Evolutionary conservation across 2,888 invertebrate genomes (phyloP).

Genomic region (Fragum sueziense): DNA sequence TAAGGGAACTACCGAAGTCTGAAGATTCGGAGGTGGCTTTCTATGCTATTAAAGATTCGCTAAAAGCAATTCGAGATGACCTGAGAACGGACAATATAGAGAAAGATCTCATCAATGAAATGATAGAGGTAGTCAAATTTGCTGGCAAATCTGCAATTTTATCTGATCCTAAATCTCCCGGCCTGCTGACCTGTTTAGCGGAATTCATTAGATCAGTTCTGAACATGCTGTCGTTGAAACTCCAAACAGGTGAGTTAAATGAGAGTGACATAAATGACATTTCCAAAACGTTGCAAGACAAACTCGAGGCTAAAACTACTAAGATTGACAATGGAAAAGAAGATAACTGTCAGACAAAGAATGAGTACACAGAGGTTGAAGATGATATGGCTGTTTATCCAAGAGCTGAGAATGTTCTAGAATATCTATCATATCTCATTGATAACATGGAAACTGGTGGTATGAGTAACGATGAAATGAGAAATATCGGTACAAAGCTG

Average conservation of each 20-base stretch:
- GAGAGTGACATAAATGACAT: constrained; percentile 42
- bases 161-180: constrained; percentile 22
- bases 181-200: constrained; percentile 39
- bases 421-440: constrained; percentile 33
- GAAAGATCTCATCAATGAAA: constrained; percentile 36
- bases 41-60: constrained; percentile 27
- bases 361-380: neutral
- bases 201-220: constrained; percentile 45
- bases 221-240: constrained; percentile 37
- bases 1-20: constrained; percentile 49
- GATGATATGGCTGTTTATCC: neutral
- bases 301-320: neutral
- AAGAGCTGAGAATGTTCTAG: constrained; percentile 27
- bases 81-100: constrained; percentile 32
- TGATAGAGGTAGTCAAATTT: constrained; percentile 25
- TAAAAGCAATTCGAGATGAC: constrained; percentile 33
- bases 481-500: constrained; percentile 51
- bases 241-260: constrained; percentile 49
- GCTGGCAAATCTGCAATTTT: constrained; percentile 18
- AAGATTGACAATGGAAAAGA: neutral
- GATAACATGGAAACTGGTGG: constrained; percentile 46
- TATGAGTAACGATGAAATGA: constrained; percentile 27
- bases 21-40: constrained; percentile 45
- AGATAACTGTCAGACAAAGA: neutral
- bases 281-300: constrained; percentile 5